phyloP scores from a whole-genome alignment of 2,888 invertebrate genomes.

The Dasypogon diadema region DNA sequence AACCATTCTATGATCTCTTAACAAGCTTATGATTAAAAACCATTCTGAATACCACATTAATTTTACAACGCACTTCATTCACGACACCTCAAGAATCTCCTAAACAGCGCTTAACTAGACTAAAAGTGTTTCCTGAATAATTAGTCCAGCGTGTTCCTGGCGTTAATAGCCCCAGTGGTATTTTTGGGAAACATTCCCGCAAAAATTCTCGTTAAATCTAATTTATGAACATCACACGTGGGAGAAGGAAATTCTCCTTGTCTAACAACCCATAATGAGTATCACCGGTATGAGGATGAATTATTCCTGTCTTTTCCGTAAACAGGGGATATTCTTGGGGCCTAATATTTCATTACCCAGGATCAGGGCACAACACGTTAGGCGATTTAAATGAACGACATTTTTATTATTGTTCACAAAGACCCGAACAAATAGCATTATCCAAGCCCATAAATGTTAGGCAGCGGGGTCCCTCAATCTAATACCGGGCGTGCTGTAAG shows the following conservation, averaged over 20 bases:
- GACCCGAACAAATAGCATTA: conserved; percentile 13
- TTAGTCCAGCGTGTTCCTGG: conserved; percentile 26
- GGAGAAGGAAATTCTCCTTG: conserved; percentile 47
- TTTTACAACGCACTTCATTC: conserved; percentile 4
- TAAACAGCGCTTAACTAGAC: not conserved
- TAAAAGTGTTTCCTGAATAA: conserved; percentile 16
- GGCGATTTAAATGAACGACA: conserved; percentile 54
- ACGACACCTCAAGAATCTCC: not conserved
- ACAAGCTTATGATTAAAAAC: too few species aligned
- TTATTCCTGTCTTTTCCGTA: conserved; percentile 23
- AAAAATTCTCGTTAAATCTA: conserved; percentile 56
- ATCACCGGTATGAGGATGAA: conserved; percentile 40
- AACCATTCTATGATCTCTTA: too few species aligned
- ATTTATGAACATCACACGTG: conserved; percentile 56
- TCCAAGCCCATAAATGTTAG: not conserved
- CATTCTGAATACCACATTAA: too few species aligned
- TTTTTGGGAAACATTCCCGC: conserved; percentile 26
- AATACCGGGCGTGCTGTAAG: not conserved
- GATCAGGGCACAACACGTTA: conserved; percentile 41
- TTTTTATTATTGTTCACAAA: conserved; percentile 52
- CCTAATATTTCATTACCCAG: conserved; percentile 54
- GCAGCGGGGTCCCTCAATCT: not conserved
- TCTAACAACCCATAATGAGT: conserved; percentile 45
- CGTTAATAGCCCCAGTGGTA: conserved; percentile 15
- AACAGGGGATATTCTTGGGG: conserved; percentile 16